phyloP scores from a whole-genome alignment of 2,797 vertebrate genomes.

The Chlorospingus semifuscus region DNA sequence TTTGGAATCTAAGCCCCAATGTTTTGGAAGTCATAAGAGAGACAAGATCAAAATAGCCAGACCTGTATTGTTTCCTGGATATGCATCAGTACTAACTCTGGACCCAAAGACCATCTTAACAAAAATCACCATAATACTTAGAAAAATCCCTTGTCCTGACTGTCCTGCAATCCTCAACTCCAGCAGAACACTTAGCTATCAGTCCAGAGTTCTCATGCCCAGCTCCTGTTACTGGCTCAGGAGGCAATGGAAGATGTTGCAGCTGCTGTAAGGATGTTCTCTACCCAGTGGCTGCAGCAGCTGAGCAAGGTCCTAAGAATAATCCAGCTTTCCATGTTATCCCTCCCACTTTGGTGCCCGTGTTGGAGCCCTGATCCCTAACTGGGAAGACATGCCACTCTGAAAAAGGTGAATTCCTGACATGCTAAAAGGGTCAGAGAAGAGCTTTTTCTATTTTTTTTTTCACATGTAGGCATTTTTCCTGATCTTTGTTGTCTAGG shows the following conservation, averaged over 20 bases:
- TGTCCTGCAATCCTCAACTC: neutral
- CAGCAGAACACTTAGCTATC: accelerated
- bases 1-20: neutral
- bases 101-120: neutral
- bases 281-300: neutral
- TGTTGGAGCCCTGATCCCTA: neutral
- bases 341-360: neutral
- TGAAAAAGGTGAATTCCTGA: neutral
- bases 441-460: neutral
- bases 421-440: neutral
- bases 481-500: neutral
- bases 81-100: neutral
- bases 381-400: neutral
- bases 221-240: neutral
- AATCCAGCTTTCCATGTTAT: neutral
- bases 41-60: neutral
- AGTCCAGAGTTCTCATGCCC: neutral
- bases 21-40: neutral
- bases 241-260: neutral
- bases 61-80: neutral
- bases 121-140: neutral
- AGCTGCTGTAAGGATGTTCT: neutral
- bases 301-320: neutral
- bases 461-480: neutral
- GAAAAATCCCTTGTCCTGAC: neutral